Evolutionary conservation across 2,113 vertebrate genomes (phyloP), one percentile per base, ranked within the genome.

Genomic region (Entosphenus tridentatus): DNA sequence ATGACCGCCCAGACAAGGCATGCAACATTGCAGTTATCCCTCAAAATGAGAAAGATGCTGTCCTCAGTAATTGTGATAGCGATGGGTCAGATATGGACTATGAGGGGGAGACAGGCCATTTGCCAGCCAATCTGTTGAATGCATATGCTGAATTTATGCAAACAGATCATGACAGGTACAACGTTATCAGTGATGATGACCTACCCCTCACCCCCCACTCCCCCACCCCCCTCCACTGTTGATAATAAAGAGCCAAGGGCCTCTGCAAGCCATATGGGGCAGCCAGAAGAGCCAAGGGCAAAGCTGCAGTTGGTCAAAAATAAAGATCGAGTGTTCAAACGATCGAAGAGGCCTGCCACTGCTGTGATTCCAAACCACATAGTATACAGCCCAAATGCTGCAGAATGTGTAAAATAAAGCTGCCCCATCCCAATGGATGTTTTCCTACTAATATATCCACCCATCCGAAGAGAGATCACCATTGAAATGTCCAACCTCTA

Each of bases 81-180:
- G 68, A 68, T 39, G n/a, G 17, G 8, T 68, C 39, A 55, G 68
- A 68, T 68, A 9, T 68, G 68, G 68, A 68, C n/a, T 68, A 68
- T 54, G 68, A 39, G 39, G 39, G 39, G 39, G 39, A 39, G 39
- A 39, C 39, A 7, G 39, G 54, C 57, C 68, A 68, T 54, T 10
- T 68, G 68, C 68, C 68, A 68, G 68, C 68, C 12, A 39, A 56
- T 14, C 16, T 68, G 12, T 56, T 68, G 10, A 68, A 68, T n/a
- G 12, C 68, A 55, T 56, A 68, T 68, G 68, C 68, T 39, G 68
- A 8, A 16, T 2, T 54, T 9, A 56, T 68, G 14, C 13, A 12
- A 14, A 9, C 16, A n/a, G 8, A 54, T 54, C 54, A 68, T 68
- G 12, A 12, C 12, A 12, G 21, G 12, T 9, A 68, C 12, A 56